A percentile compares a stretch with the other conserved stretches of the same genome.
Conservation (phyloP, 2,888 invertebrate species). For the Drosophila pseudotalamancana region DNA sequence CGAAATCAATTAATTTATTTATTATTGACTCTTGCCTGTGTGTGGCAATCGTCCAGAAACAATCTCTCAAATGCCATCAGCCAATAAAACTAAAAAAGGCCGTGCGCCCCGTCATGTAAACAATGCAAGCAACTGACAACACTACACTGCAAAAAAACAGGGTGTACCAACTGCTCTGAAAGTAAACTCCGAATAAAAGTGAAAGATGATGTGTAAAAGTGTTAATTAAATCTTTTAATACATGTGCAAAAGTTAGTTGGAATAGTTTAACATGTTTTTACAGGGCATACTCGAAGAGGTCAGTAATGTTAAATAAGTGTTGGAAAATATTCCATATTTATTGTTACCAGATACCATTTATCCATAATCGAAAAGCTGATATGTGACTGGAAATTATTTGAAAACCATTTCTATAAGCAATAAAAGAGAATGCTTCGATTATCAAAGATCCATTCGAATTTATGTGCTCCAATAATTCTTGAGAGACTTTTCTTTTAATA, state of each 20-base stretch:
- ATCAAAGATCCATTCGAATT: not conserved
- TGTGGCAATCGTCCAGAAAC: conserved; percentile 62
- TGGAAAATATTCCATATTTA: not conserved
- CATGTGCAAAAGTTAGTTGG: not conserved
- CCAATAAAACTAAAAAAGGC: conserved; percentile 55
- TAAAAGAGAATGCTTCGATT: not conserved
- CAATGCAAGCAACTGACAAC: conserved; percentile 43
- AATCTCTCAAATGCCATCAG: conserved; percentile 62
- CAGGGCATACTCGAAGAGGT: not conserved
- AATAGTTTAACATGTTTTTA: not conserved
- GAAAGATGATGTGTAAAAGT: not conserved
- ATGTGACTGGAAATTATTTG: not conserved
- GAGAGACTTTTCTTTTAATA: no score
- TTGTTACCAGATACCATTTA: no score
- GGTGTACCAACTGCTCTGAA: conserved; percentile 11
- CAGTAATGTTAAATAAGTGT: not conserved
- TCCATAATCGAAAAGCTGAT: no score
- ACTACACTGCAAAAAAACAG: conserved; percentile 20
- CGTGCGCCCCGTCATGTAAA: conserved; percentile 48
- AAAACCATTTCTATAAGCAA: not conserved
- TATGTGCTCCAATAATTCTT: not conserved
- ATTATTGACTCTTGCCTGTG: conserved; percentile 47
- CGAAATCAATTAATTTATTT: conserved; percentile 73
- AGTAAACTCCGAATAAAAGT: not conserved
- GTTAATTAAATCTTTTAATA: not conserved